Evolutionary conservation across 2,113 vertebrate genomes (phyloP).

Genomic region (Lamprologus lemairii): DNA sequence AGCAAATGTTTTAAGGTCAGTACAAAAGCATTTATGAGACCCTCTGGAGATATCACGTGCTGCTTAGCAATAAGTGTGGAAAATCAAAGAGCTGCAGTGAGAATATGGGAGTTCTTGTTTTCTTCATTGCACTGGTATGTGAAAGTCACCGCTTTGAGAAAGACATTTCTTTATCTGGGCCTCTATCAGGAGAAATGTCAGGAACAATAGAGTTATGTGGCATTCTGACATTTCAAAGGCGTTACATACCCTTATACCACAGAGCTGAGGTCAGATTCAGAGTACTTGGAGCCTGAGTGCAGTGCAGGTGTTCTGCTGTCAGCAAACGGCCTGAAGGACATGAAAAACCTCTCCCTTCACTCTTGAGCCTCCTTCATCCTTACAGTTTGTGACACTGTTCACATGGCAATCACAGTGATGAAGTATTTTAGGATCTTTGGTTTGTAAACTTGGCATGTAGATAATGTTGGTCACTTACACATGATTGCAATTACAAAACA

Average conservation of each 20-base stretch:
- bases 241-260: slow-evolving; percentile 28
- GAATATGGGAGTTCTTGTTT: slow-evolving; percentile 34
- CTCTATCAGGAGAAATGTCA: slow-evolving; percentile 8
- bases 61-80: slow-evolving; percentile 26
- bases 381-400: not conserved
- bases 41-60: slow-evolving; percentile 30
- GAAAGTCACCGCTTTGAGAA: not conserved
- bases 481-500: not conserved
- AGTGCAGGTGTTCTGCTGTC: slow-evolving; percentile 55
- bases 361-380: not conserved
- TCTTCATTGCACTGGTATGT: slow-evolving; percentile 14
- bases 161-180: slow-evolving; percentile 20
- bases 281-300: not conserved
- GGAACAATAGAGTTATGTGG: slow-evolving; percentile 41
- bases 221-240: slow-evolving; percentile 46
- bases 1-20: slow-evolving; percentile 51
- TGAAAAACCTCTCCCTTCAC: not conserved
- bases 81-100: slow-evolving; percentile 39
- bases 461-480: slow-evolving; percentile 17
- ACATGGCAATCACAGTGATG: not conserved
- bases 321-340: slow-evolving; percentile 16
- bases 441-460: slow-evolving; percentile 1
- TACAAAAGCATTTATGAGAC: slow-evolving; percentile 41
- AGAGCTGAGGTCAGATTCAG: slow-evolving; percentile 31
- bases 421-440: not conserved